These are phyloP conservation scores for Mionectes macconnelli DNA, from an alignment of 2,113 vertebrate species.

Conservation along the genomic window DNA sequence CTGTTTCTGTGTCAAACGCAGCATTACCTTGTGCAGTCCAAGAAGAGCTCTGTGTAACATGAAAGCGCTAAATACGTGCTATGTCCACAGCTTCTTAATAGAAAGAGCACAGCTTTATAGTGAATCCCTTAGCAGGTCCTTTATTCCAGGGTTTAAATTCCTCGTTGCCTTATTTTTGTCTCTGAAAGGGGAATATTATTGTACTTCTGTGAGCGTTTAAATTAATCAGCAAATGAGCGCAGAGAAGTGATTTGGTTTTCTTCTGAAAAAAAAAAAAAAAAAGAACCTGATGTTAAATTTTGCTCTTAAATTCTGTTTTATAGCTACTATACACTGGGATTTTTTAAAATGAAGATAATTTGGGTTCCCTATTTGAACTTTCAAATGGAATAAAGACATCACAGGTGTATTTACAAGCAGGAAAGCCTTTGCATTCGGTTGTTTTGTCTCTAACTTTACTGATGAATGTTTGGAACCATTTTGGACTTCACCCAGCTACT, in stretches of 20 bases:
- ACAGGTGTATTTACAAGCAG: background rate
- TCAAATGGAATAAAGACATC: background rate
- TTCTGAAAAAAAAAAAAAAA: background rate
- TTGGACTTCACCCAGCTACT: background rate
- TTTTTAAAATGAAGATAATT: background rate
- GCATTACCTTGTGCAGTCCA: constrained; percentile 49
- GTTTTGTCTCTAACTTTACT: background rate
- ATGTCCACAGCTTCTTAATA: constrained; percentile 28
- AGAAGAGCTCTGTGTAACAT: constrained; percentile 44
- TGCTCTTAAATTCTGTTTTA: background rate
- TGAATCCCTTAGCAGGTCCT: background rate
- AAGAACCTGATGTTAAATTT: background rate
- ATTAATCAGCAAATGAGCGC: background rate
- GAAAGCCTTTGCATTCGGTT: background rate
- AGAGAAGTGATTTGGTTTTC: background rate
- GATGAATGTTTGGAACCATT: background rate
- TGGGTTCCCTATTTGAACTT: background rate
- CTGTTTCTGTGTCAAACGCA: constrained; percentile 61
- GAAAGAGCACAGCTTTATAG: constrained; percentile 4
- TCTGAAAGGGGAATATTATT: background rate
- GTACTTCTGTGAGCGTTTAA: background rate
- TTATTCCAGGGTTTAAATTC: constrained; percentile 14
- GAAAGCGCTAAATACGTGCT: constrained; percentile 36
- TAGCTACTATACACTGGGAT: background rate
- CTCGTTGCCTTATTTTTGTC: background rate